Evolutionary conservation across 2,888 invertebrate genomes (phyloP).

Genomic region (Temnothorax unifasciatus): DNA sequence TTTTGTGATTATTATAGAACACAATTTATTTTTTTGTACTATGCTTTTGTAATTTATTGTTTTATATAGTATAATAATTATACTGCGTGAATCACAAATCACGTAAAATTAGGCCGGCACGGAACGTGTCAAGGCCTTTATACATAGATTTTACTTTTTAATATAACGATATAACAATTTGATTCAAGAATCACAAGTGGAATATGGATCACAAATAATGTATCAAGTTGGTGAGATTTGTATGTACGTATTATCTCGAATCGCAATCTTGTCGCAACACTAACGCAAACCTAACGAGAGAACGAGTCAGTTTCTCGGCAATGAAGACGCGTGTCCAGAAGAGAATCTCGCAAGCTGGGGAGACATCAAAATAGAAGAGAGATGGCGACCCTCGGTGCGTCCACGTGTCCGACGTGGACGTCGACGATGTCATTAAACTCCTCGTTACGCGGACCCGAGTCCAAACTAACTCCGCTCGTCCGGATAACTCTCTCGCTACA

Average conservation of each 20-base stretch:
- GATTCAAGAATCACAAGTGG: neutral
- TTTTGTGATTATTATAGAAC: too few relatives aligned
- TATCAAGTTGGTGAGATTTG: slow-evolving; percentile 14
- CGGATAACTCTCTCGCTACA: slow-evolving; percentile 53
- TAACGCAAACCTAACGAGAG: slow-evolving; percentile 7
- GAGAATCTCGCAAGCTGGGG: slow-evolving; percentile 57
- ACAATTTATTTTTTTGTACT: too few relatives aligned
- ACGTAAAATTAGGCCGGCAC: too few relatives aligned
- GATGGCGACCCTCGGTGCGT: slow-evolving; percentile 68
- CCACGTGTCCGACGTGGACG: slow-evolving; percentile 80
- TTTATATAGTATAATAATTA: too few relatives aligned
- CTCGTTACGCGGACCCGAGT: slow-evolving; percentile 81
- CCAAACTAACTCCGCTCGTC: slow-evolving; percentile 69
- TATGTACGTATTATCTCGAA: neutral
- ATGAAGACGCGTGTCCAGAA: slow-evolving; percentile 39
- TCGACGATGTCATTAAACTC: slow-evolving; percentile 86
- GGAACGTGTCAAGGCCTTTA: neutral
- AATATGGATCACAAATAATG: neutral
- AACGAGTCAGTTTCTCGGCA: slow-evolving; percentile 11
- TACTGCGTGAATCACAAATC: too few relatives aligned
- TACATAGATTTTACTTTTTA: neutral
- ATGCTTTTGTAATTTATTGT: too few relatives aligned
- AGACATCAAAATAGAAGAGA: slow-evolving; percentile 70
- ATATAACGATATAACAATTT: slow-evolving; percentile 6
- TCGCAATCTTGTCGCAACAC: neutral